Percentiles rank a stretch among this genome's conserved stretches.
phyloP scores from a whole-genome alignment of 2,113 vertebrate genomes.

The Felis catus region F.catus_Fca126_mat1.0 CM031417.1:56295501-56296000 shows the following conservation, averaged over 20 bases:
- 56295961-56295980: not conserved
- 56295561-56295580: not conserved
- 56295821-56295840: not conserved
- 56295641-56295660: not conserved
- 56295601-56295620: not conserved
- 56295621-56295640: not conserved
- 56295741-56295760: not conserved
- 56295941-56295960: not conserved
- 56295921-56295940: slow-evolving; percentile 3
- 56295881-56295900: not conserved
- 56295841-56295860: not conserved
- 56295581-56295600: not conserved
- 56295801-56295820: not conserved
- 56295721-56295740: not conserved
- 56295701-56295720: not conserved
- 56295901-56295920: not conserved
- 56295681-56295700: not conserved
- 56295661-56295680: not conserved
- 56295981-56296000: not conserved
- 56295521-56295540: not conserved
- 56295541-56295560: not conserved
- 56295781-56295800: not conserved
- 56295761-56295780: not conserved
- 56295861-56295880: not conserved
- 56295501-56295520: not conserved